phyloP scores from a whole-genome alignment of 2,797 vertebrate species.

The Ispidina lecontei region DNA sequence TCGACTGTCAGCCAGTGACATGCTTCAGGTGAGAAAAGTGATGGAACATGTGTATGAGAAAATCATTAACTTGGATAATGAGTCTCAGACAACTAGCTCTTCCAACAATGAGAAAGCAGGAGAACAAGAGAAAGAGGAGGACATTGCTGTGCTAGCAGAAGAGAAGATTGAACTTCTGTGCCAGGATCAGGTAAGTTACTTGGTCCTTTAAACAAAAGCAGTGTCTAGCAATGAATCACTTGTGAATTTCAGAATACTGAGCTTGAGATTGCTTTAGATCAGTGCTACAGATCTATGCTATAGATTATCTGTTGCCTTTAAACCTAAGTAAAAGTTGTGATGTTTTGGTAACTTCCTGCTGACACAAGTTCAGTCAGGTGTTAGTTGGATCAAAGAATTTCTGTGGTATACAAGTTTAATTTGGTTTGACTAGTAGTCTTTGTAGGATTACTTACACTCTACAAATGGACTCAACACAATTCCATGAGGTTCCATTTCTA shows the following conservation, averaged over 20 bases:
- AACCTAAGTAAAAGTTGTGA: background rate
- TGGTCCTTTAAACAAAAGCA: background rate
- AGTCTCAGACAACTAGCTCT: conserved; percentile 98
- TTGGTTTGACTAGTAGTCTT: background rate
- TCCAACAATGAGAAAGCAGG: conserved; percentile 96
- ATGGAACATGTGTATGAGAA: conserved; percentile 99
- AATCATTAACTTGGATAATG: conserved; percentile 97
- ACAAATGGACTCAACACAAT: background rate
- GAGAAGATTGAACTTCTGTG: conserved; percentile 98
- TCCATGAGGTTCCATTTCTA: background rate
- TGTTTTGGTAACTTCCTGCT: background rate
- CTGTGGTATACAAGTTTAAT: background rate
- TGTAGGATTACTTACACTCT: background rate
- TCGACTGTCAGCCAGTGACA: conserved; percentile 96
- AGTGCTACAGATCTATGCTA: too few species aligned
- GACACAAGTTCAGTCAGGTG: background rate
- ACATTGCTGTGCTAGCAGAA: conserved; percentile 94
- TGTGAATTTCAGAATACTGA: background rate
- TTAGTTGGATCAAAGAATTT: background rate
- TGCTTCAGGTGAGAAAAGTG: conserved; percentile 98
- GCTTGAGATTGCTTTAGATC: background rate
- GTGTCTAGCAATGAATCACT: background rate
- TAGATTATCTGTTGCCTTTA: background rate
- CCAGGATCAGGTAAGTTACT: conserved; percentile 91
- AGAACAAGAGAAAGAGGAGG: conserved; percentile 97